A percentile compares a stretch with the other conserved stretches of the same genome.
These are phyloP conservation scores for Rhabditoides inermis DNA, from an alignment of 2,888 invertebrate species.

Conservation along the genomic window DNA sequence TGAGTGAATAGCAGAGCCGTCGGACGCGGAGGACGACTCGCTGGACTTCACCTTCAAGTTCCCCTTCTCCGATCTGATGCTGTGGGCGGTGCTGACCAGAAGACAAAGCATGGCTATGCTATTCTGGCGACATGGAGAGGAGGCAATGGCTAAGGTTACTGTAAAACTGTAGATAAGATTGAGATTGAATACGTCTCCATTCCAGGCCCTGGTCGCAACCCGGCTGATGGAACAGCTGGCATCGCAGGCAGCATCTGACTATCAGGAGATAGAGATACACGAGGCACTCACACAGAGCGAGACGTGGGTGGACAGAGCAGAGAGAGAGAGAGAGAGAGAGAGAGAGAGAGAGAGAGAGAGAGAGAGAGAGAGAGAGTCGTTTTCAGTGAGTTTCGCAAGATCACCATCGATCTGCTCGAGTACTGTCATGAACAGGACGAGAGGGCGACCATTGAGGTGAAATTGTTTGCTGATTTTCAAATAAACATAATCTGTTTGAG, in stretches of 20 bases:
- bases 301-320: no score
- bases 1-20: no score
- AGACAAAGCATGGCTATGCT: constrained; percentile 79
- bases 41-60: constrained; percentile 53
- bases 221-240: constrained; percentile 91
- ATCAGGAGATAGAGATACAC: constrained; percentile 91
- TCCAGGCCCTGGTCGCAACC: constrained; percentile 28
- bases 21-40: constrained; percentile 17
- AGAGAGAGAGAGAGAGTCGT: no score
- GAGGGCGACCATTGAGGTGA: constrained; percentile 71
- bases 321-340: no score
- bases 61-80: constrained; percentile 83
- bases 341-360: no score
- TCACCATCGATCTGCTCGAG: constrained; percentile 82
- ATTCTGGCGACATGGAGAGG: constrained; percentile 98
- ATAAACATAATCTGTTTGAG: no score
- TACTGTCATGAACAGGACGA: constrained; percentile 93
- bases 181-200: not conserved
- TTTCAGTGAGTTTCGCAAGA: constrained; percentile 50
- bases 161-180: not conserved
- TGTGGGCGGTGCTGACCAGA: constrained; percentile 97
- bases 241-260: constrained; percentile 91
- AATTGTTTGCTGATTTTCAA: no score
- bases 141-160: constrained; percentile 75
- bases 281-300: no score